Conservation (phyloP, 2,113 vertebrate species). For the Gobius niger region DNA sequence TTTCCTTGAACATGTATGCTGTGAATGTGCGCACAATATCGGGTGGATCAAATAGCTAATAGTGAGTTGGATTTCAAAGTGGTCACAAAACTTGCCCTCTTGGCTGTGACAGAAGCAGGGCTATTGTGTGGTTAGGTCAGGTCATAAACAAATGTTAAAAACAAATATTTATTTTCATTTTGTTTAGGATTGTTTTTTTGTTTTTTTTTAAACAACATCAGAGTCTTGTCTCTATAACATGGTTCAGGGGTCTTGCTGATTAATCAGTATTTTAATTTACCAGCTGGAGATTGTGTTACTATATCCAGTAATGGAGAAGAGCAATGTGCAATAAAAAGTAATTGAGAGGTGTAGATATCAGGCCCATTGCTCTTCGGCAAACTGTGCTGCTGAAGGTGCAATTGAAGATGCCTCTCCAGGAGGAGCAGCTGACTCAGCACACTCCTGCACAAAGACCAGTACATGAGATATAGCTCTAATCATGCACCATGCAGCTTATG, state of each 20-base stretch:
- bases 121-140: constrained; percentile 22
- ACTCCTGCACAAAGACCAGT: constrained; percentile 26
- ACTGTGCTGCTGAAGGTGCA: constrained; percentile 23
- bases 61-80: constrained; percentile 16
- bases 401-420: constrained; percentile 25
- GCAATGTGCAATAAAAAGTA: constrained; percentile 16
- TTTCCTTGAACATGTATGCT: constrained; percentile 29
- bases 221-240: background rate
- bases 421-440: constrained; percentile 42
- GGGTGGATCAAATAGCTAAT: constrained; percentile 43
- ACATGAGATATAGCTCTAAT: constrained; percentile 18
- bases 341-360: constrained; percentile 42
- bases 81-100: constrained; percentile 21
- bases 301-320: constrained; percentile 17
- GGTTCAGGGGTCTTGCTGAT: background rate
- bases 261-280: constrained; percentile 3
- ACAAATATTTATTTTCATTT: background rate
- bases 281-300: constrained; percentile 14
- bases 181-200: background rate
- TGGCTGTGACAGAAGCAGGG: constrained; percentile 13
- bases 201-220: background rate
- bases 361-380: constrained; percentile 32
- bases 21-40: constrained; percentile 32
- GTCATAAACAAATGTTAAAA: constrained; percentile 3
- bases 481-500: constrained; percentile 1